Evolutionary conservation across 53 echinoderm and acorn worm genomes (phyloP).

Genomic region (Patiria pectinifera): DNA sequence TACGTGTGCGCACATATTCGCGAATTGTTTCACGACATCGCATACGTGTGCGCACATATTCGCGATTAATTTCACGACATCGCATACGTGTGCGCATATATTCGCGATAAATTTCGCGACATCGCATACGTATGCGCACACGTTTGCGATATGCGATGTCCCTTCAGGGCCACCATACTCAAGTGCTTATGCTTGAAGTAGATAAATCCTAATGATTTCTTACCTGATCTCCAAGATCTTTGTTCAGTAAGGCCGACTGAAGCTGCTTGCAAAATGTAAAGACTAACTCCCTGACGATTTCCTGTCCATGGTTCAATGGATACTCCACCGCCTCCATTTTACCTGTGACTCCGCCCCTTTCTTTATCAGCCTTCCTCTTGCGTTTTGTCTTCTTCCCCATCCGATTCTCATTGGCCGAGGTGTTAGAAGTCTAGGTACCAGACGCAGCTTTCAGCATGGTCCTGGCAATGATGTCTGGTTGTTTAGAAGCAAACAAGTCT

Average conservation of each 20-base stretch:
- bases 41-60: no score
- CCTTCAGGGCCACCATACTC: no score
- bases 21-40: no score
- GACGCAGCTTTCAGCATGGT: slow-evolving; percentile 5
- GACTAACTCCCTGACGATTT: slow-evolving; percentile 60
- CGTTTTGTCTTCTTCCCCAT: slow-evolving; percentile 37
- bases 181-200: no score
- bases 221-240: slow-evolving; percentile 89
- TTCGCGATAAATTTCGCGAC: no score
- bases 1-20: no score
- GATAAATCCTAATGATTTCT: neutral
- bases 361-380: slow-evolving; percentile 33
- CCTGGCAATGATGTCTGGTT: slow-evolving; percentile 66
- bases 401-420: neutral
- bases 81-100: no score
- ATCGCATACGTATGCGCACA: no score
- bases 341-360: neutral
- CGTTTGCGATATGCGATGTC: no score
- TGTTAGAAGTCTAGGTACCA: slow-evolving; percentile 12
- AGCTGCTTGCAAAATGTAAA: slow-evolving; percentile 87
- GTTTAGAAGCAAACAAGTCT: slow-evolving; percentile 84
- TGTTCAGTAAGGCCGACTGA: slow-evolving; percentile 71
- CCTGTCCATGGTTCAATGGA: slow-evolving; percentile 38
- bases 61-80: no score
- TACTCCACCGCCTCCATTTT: slow-evolving; percentile 25